phyloP scores from a whole-genome alignment of 2,797 vertebrate species.

The Peromyscus aztecus region DNA sequence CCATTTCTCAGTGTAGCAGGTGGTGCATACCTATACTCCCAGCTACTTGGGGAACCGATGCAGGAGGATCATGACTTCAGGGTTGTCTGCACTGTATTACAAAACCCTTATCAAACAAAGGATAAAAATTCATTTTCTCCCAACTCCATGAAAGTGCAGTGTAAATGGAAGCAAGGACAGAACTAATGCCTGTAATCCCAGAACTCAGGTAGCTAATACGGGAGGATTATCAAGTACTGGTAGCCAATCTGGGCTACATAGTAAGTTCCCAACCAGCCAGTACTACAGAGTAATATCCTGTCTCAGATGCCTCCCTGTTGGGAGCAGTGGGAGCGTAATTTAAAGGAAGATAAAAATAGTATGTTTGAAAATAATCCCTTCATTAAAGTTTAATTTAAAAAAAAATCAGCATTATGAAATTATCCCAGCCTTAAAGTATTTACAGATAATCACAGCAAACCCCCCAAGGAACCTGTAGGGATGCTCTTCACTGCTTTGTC shows the following conservation, averaged over 20 bases:
- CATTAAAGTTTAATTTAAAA: constrained; percentile 27
- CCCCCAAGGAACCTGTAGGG: not conserved
- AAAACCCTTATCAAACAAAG: not conserved
- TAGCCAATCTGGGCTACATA: not conserved
- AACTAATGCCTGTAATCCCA: not conserved
- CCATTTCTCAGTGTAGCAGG: not conserved
- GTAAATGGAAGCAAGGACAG: not conserved
- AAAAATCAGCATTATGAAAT: not conserved
- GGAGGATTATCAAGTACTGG: not conserved
- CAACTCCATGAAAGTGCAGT: not conserved
- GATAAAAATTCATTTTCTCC: not conserved
- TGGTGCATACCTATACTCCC: not conserved
- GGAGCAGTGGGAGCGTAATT: not conserved
- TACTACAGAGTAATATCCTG: not conserved
- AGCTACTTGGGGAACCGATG: not conserved
- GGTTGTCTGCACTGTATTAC: not conserved
- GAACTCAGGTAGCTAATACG: not conserved
- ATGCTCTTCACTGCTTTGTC: not conserved
- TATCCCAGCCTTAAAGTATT: not conserved
- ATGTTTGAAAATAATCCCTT: not conserved
- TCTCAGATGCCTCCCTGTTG: not conserved
- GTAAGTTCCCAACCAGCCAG: not conserved
- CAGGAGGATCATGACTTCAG: not conserved
- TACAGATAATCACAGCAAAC: not conserved
- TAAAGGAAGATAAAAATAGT: not conserved